Percentiles rank a stretch among this genome's conserved stretches.
Conservation (phyloP, 30 jellyfish, hydroid and myxozoan species). For the Pseudorhiza aurosa region DNA sequence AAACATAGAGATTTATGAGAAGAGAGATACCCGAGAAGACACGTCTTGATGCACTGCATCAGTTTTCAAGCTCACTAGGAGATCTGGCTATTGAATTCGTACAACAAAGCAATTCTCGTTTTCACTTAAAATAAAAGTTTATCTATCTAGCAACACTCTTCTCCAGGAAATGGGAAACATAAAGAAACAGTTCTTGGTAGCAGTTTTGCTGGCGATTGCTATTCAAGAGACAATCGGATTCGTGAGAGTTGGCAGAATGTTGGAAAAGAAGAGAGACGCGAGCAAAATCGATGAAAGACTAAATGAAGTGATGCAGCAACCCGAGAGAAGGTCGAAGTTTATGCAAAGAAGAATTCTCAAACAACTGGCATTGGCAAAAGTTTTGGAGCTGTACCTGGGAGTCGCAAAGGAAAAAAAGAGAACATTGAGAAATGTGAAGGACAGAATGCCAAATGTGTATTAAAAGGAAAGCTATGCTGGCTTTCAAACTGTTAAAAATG, state of each 20-base stretch:
- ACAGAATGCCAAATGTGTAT: background rate
- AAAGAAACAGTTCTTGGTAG: background rate
- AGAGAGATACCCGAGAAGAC: too few relatives aligned
- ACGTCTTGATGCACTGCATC: too few relatives aligned
- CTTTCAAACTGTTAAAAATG: too few relatives aligned
- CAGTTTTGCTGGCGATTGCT: conserved; percentile 18
- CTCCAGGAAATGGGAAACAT: conserved; percentile 44
- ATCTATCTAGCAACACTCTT: background rate
- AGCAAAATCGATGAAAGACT: background rate
- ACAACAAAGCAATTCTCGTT: background rate
- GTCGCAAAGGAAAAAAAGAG: conserved; percentile 1
- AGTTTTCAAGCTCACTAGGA: too few relatives aligned
- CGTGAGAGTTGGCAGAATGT: conserved; percentile 56
- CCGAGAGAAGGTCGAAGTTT: background rate
- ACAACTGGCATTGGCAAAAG: conserved; percentile 26
- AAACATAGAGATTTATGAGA: too few relatives aligned
- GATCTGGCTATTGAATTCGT: too few relatives aligned
- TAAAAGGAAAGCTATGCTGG: too few relatives aligned
- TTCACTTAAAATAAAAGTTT: background rate
- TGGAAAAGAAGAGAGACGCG: conserved; percentile 1
- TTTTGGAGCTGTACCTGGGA: conserved; percentile 25
- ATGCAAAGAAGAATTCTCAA: background rate
- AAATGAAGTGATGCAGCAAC: conserved; percentile 6
- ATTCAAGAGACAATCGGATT: conserved; percentile 46
- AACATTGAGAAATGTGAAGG: background rate